Evolutionary conservation across 2,888 invertebrate species (phyloP), one percentile per base, ranked within the genome.

Genomic region (Gibbula magus): DNA sequence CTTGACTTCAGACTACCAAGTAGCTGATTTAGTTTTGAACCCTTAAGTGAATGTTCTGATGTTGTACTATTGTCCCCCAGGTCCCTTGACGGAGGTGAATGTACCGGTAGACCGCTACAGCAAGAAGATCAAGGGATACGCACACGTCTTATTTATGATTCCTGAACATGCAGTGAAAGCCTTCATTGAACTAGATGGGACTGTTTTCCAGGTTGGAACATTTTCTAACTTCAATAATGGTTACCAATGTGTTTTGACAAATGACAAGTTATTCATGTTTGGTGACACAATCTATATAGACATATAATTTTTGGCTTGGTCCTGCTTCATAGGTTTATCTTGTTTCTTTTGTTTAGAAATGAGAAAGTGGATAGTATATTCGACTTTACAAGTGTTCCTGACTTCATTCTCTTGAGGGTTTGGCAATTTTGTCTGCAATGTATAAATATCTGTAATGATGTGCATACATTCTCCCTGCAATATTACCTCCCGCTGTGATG

Each of bases 161-260:
- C 98, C 99, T 0, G 99, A 99, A 91, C 96, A 99, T 93, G 99
- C 99, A 0, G 95, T 96, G 0, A 95, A 95, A 88, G 99, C 99
- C 0, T 98, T 96, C 91, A 94, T 95, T 0, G 96, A 96, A 86
- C 94, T 99, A 1, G 99, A 99, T 93, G 99, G 99, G n/a, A 96
- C 96, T 0, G 94, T 96, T 77, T 96, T 98, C 89, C 96, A 97
- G 91, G 94, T 93, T 76, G 32, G 54, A 4, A 32, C 1, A 25
- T 10, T n/a, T 32, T 22, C 16, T 53, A 32, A 8, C 51, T 35
- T 39, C 2, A 18, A 1, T 29, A n/a, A 10, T n/a, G 13, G 29
- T 13, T 2, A n/a, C 29, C 25, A n/a, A 18, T 79, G 39, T 74
- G 13, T 20, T 7, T 29, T 25, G 8, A 13, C 10, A 18, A n/a